Evolutionary conservation across 2,797 vertebrate genomes (phyloP).

Genomic region (Adrianichthys oophorus): DNA sequence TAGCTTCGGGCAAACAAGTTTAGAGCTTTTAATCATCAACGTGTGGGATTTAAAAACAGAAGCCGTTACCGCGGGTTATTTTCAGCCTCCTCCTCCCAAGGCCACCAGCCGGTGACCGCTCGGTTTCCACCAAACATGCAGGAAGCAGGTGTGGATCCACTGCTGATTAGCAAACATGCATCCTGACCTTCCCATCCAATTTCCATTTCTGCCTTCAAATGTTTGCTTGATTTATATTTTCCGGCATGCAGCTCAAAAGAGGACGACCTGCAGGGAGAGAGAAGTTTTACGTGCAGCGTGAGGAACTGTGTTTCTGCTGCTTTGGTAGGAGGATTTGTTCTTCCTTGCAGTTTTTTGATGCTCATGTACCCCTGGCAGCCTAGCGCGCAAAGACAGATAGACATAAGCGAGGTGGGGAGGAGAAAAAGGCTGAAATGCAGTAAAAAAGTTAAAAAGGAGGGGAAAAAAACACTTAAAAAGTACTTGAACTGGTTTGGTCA

Average conservation of each 20-base stretch:
- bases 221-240: conserved; percentile 37
- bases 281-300: conserved; percentile 18
- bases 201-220: conserved; percentile 21
- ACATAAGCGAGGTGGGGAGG: too few species aligned
- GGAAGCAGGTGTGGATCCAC: conserved; percentile 20
- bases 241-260: conserved; percentile 20
- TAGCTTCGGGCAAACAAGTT: conserved; percentile 37
- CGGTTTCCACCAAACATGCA: conserved; percentile 1
- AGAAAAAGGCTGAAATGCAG: too few species aligned
- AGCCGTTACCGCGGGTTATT: conserved; percentile 36
- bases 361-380: too few species aligned
- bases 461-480: too few species aligned
- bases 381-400: too few species aligned
- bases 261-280: conserved; percentile 21
- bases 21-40: conserved; percentile 48
- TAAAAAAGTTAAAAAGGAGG: too few species aligned
- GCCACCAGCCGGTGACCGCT: conserved; percentile 25
- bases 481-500: too few species aligned
- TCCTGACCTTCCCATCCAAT: conserved; percentile 9
- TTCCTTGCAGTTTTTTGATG: conserved; percentile 8
- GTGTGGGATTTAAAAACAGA: conserved; percentile 18
- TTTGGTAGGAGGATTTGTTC: conserved; percentile 32
- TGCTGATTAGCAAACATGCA: conserved; percentile 1
- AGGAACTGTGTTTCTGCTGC: conserved; percentile 19
- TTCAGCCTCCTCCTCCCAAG: conserved; percentile 31